These are phyloP conservation scores for Saturnia japonica DNA, from an alignment of 2,888 invertebrate genomes.

Conservation along the genomic window DNA sequence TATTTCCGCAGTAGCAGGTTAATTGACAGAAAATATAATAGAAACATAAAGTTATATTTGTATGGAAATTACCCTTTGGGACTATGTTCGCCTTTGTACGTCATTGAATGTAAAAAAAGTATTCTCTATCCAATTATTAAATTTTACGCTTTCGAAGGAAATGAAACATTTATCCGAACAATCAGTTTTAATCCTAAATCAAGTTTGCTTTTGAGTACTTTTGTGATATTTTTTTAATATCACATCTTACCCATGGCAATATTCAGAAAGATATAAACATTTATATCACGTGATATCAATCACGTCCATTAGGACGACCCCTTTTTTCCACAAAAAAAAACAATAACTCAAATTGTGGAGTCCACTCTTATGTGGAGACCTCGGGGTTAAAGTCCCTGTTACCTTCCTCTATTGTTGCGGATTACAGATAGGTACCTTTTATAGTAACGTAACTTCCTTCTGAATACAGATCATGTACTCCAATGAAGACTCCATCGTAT, in stretches of 20 bases:
- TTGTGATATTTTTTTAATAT: background rate
- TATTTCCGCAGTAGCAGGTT: no score
- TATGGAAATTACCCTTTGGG: no score
- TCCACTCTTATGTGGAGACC: no score
- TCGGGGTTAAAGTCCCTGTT: background rate
- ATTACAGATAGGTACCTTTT: conserved; percentile 36
- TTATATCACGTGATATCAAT: no score
- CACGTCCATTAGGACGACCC: no score
- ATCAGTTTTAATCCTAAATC: background rate
- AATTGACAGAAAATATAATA: no score
- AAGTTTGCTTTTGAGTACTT: background rate
- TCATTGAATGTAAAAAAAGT: no score
- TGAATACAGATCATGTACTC: conserved; percentile 54
- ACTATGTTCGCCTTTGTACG: no score
- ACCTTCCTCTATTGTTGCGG: background rate
- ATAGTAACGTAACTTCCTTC: conserved; percentile 51
- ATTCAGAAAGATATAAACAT: background rate
- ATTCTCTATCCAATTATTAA: background rate
- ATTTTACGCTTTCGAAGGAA: background rate
- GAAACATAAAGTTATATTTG: no score
- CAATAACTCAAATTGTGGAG: no score
- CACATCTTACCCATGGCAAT: background rate
- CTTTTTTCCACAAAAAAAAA: no score
- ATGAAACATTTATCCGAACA: background rate
- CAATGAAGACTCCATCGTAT: conserved; percentile 49